These are phyloP conservation scores for Polymixis flavicincta DNA, from an alignment of 2,888 invertebrate genomes.

Conservation along the genomic window DNA sequence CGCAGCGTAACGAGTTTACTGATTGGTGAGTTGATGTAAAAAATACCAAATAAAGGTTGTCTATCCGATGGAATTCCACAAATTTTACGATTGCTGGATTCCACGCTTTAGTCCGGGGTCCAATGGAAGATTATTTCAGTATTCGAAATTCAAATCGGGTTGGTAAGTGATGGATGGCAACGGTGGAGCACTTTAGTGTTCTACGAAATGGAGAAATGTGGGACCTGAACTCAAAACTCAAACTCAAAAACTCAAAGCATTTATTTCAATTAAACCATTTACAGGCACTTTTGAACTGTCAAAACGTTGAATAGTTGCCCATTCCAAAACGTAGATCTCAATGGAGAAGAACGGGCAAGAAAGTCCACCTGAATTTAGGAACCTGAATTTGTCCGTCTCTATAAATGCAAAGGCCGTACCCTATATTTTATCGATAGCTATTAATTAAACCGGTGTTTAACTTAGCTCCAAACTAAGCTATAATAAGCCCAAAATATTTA, in stretches of 20 bases:
- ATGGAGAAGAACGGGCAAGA: too few species aligned
- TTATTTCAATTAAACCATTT: too few species aligned
- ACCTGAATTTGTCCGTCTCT: background rate
- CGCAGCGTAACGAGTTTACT: background rate
- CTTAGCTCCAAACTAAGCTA: background rate
- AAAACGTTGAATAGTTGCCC: too few species aligned
- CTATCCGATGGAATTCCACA: slow-evolving; percentile 1
- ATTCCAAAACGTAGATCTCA: too few species aligned
- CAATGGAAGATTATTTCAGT: slow-evolving; percentile 15
- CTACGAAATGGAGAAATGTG: slow-evolving; percentile 2
- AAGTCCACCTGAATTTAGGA: too few species aligned
- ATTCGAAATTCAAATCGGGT: slow-evolving; percentile 40
- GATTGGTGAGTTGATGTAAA: slow-evolving; percentile 5
- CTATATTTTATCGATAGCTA: background rate
- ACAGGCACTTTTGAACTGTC: too few species aligned
- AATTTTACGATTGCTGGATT: slow-evolving; percentile 17
- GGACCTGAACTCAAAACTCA: background rate
- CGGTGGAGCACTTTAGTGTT: slow-evolving; percentile 20
- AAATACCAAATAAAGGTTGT: background rate
- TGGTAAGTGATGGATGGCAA: slow-evolving; percentile 22
- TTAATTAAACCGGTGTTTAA: background rate
- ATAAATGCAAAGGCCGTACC: background rate
- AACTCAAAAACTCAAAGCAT: too few species aligned
- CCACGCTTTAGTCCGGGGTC: background rate
- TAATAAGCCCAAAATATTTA: background rate